Evolutionary conservation across 2,888 invertebrate genomes (phyloP), one percentile per base, ranked within the genome.

Genomic region (Aphidoletes aphidimyza): DNA sequence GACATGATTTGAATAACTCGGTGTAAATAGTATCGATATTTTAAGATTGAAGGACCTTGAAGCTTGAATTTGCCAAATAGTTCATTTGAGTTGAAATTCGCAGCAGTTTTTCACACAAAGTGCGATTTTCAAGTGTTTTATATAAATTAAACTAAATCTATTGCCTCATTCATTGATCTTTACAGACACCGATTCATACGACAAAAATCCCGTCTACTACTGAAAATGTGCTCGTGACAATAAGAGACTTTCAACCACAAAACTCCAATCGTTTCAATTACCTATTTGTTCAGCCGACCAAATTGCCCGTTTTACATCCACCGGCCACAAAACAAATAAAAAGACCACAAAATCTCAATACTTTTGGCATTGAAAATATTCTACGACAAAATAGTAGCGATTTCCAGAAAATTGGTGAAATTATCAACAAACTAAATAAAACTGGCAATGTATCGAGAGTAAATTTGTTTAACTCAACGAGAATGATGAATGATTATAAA

Each of bases 201-300:
- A 54, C 69, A 30, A 69, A 69, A 69, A 14, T 26, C 5, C 69
- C 69, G 5, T 69, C 69, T 30, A 69, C 69, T 3, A 30, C 69
- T 69, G 69, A 3, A 30, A 30, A 34, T 69, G 14, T 69, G 5
- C 69, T 69, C 2, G 69, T 34, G 17, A 69, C 69, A 69, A 69
- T 69, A 6, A 69, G 30, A 69, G 34, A 69, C 30, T 69, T 69
- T 30, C 69, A 69, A 54, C 54, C 54, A 34, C 69, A 69, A 69
- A 69, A n/a, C 17, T 69, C 5, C 69, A 69, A 69, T 30, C 3
- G 30, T 11, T 69, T 34, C 69, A 69, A 69, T 69, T 69, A 30
- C 14, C 30, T n/a, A n/a, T n/a, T 30, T 17, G 69, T 69, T 11
- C 69, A 69, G 14, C 30, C 69, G 14, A 69, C 69, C 0, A 14